Percentiles rank a stretch among this genome's conserved stretches.
Conservation (phyloP, 1,140 invertebrate genomes). For the Bradynema listronoti region DNA sequence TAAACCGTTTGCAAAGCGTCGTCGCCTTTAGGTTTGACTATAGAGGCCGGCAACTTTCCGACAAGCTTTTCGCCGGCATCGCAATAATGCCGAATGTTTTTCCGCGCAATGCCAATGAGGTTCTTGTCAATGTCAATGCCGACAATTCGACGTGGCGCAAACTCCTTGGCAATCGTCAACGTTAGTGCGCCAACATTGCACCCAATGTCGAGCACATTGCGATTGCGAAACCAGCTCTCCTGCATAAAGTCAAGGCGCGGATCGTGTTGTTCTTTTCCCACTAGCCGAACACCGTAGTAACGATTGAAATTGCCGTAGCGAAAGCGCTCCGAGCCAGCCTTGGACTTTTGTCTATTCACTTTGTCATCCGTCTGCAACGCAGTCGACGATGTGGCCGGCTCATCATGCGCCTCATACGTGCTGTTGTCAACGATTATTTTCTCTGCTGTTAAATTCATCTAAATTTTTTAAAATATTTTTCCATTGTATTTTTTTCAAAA, state of each 20-base stretch:
- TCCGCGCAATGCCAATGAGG: conserved; percentile 73
- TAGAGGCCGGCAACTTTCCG: conserved; percentile 71
- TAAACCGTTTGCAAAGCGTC: conserved; percentile 60
- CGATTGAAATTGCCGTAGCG: conserved; percentile 54
- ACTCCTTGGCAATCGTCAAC: conserved; percentile 71
- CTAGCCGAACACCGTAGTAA: conserved; percentile 22
- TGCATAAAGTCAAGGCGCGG: conserved; percentile 74
- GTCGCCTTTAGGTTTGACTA: conserved; percentile 61
- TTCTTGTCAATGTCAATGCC: conserved; percentile 91
- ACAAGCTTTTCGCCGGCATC: conserved; percentile 58
- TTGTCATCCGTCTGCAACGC: too few relatives aligned
- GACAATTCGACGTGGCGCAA: conserved; percentile 69
- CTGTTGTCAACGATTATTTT: too few relatives aligned
- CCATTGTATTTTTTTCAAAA: too few relatives aligned
- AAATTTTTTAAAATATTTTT: background rate
- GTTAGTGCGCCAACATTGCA: conserved; percentile 95
- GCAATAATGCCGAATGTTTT: conserved; percentile 74
- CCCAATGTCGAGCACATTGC: conserved; percentile 89
- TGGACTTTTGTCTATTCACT: too few relatives aligned
- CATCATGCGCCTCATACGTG: too few relatives aligned
- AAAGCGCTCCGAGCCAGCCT: too few relatives aligned
- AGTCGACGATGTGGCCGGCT: too few relatives aligned
- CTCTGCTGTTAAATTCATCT: background rate
- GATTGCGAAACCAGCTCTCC: conserved; percentile 75
- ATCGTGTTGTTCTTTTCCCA: conserved; percentile 62